Conservation (phyloP, 2,797 vertebrate genomes). For the Meda fulgida region DNA sequence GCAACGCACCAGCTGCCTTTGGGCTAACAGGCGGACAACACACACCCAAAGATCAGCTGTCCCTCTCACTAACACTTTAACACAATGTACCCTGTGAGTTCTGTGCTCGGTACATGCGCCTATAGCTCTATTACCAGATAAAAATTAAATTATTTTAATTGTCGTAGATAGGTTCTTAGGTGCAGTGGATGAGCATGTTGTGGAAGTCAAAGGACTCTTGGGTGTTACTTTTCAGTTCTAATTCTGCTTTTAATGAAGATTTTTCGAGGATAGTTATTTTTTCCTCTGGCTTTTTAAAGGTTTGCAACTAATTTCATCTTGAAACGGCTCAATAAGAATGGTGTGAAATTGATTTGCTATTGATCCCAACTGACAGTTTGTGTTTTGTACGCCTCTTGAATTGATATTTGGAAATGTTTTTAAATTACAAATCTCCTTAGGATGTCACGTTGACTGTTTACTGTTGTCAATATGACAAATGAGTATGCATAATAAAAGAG, state of each 20-base stretch:
- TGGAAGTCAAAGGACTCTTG: constrained; percentile 2
- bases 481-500: neutral
- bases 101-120: constrained; percentile 9
- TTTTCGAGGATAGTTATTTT: neutral
- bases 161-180: neutral
- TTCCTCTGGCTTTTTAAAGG: neutral
- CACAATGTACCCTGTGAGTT: constrained; percentile 25
- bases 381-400: neutral
- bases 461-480: neutral
- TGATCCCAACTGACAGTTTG: neutral
- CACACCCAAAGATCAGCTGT: constrained; percentile 78
- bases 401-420: constrained; percentile 6
- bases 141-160: neutral
- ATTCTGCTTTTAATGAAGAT: neutral
- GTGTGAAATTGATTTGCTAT: constrained; percentile 3
- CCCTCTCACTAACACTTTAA: constrained; percentile 69
- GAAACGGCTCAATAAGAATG: neutral
- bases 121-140: neutral
- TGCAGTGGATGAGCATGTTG: neutral
- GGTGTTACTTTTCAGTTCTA: neutral
- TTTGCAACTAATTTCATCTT: neutral
- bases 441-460: neutral
- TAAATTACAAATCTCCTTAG: neutral
- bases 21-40: constrained; percentile 64
- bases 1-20: constrained; percentile 75